Evolutionary conservation across 2,797 vertebrate genomes (phyloP).

Genomic region (Anas flavirostris): DNA sequence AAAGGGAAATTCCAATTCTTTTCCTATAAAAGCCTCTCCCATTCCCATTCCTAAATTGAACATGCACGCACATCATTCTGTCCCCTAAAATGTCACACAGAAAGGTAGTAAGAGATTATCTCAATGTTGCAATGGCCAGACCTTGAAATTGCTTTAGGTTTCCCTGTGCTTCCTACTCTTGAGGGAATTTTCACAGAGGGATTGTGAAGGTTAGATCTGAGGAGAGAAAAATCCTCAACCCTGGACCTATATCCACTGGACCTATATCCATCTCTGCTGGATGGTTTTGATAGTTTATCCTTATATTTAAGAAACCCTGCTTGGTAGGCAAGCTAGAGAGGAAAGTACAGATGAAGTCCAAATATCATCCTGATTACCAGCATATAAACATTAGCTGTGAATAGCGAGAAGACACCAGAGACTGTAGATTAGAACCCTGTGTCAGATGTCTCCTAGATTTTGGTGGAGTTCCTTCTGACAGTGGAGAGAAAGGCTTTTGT

Average conservation of each 20-base stretch:
- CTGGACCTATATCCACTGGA: not conserved
- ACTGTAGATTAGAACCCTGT: not conserved
- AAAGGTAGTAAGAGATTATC: not conserved
- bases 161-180: not conserved
- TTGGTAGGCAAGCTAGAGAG: not conserved
- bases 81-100: not conserved
- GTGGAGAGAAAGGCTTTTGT: not conserved
- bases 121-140: not conserved
- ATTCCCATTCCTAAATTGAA: not conserved
- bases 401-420: not conserved
- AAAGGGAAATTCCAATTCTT: not conserved
- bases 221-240: not conserved
- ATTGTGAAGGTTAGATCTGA: not conserved
- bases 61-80: rapidly evolving
- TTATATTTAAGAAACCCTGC: not conserved
- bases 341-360: not conserved
- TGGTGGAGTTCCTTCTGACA: not conserved
- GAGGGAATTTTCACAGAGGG: not conserved
- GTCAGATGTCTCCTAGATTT: not conserved
- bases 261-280: not conserved
- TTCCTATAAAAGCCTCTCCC: not conserved
- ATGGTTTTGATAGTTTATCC: not conserved
- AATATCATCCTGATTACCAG: not conserved
- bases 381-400: not conserved
- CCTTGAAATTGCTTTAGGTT: not conserved